Base-by-base conservation (phyloP, 2,797 vertebrate genomes). In the Philypnodon macrostomus region DNA sequence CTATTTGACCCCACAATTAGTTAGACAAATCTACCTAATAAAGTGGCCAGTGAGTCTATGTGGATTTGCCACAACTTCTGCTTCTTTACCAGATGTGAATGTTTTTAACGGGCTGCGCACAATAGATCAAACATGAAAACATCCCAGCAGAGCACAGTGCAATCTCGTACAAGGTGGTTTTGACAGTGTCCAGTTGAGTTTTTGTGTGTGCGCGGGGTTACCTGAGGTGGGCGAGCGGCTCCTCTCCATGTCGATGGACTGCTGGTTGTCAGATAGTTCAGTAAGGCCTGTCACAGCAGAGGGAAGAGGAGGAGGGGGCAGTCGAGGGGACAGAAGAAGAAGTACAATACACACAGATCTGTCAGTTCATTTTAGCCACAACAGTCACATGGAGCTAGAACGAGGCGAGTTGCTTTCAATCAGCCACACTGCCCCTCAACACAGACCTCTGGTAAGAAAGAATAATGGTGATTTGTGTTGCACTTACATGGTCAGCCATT, bases 211-310 rank as follows among this genome's bases (percentile, higher is more conserved):
- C 42, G 33, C 17, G 41, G 44, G 56, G 72, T 92, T 96, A 98
- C 96, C 96, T 96, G 96, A 95, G 67, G 95, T 96, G 70, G 96
- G 96, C 15, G 95, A 98, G 84, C 94, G 97, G 94, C 94, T 97
- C 67, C 93, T 92, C 67, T 98, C 96, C 77, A 96, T 89, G 80
- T 98, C 96, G 67, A 92, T 74, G 66, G 94, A 92, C 73, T 93
- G 90, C 80, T 95, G 95, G 89, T 92, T 95, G 82, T 98, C 96
- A 63, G 91, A 93, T 67, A 98, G 91, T 85, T 98, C 95, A 55
- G 93, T 96, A 85, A 98, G 92, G 87, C 95, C 96, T 98, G 87
- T 59, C 14, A 12, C 42, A 81, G 71, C 59, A 12, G 19, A 24
- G 18, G 37, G 13, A 6, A 12, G 17, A 8, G 33, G 17, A 8